A percentile compares a stretch with the other conserved stretches of the same genome.
Conservation (phyloP, 2,888 invertebrate species). For the Cepaea hortensis region DNA sequence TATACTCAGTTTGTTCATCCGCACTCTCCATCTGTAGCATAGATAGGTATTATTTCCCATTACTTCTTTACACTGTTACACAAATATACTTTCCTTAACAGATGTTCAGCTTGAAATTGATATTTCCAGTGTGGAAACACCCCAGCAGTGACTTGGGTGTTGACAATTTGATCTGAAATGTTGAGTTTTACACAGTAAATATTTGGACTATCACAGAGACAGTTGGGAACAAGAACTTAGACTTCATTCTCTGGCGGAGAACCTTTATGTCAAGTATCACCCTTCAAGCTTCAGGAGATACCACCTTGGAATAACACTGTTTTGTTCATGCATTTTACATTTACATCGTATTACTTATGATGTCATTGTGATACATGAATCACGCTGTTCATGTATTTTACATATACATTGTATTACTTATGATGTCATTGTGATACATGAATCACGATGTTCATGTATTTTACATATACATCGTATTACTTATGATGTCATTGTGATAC, state of each 20-base stretch:
- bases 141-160: slow-evolving; percentile 38
- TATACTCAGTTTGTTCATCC: too few species aligned
- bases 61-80: too few species aligned
- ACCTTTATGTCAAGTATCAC: neutral
- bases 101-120: slow-evolving; percentile 46
- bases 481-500: too few species aligned
- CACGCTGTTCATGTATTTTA: slow-evolving; percentile 8
- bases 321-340: slow-evolving; percentile 16
- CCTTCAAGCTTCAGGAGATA: neutral
- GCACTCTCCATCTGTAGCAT: too few species aligned
- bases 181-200: neutral
- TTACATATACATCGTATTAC: too few species aligned
- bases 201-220: neutral
- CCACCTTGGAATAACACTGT: neutral
- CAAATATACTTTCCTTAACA: slow-evolving; percentile 28
- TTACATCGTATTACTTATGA: neutral
- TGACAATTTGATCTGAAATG: neutral
- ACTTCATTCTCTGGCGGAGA: neutral
- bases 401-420: too few species aligned
- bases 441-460: too few species aligned
- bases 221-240: neutral
- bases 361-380: too few species aligned
- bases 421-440: too few species aligned
- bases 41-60: too few species aligned
- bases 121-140: slow-evolving; percentile 49